phyloP scores from a whole-genome alignment of 2,888 invertebrate species.

The Brachyopa scutellaris region DNA sequence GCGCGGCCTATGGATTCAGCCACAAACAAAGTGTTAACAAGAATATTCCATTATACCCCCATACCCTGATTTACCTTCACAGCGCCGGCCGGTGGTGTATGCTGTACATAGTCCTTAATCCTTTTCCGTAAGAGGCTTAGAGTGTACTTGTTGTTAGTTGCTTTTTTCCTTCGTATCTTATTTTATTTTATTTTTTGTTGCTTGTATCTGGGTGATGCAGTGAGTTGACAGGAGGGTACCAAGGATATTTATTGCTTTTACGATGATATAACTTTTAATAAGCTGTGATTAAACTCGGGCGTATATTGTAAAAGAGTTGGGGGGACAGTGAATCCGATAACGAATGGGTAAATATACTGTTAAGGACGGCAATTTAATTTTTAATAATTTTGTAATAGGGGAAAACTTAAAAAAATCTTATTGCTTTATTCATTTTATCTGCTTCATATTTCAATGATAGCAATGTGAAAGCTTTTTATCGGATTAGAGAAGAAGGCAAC shows the following conservation, averaged over 20 bases:
- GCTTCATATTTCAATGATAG: too few relatives aligned
- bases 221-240: slow-evolving; percentile 48
- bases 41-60: slow-evolving; percentile 58
- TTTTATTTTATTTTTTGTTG: background rate
- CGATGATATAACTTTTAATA: slow-evolving; percentile 71
- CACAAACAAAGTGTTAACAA: slow-evolving; percentile 56
- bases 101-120: too few relatives aligned
- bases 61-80: slow-evolving; percentile 20
- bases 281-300: slow-evolving; percentile 61
- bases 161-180: background rate
- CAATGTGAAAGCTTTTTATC: too few relatives aligned
- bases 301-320: slow-evolving; percentile 10
- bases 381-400: slow-evolving; percentile 8
- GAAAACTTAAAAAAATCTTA: too few relatives aligned
- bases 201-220: slow-evolving; percentile 45
- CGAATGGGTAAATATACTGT: slow-evolving; percentile 6
- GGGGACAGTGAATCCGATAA: background rate
- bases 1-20: slow-evolving; percentile 10
- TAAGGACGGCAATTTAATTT: slow-evolving; percentile 15
- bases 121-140: slow-evolving; percentile 50
- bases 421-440: too few relatives aligned
- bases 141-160: slow-evolving; percentile 32
- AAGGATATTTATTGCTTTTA: slow-evolving; percentile 63
- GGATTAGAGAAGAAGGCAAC: too few relatives aligned
- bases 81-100: background rate